phyloP scores from a whole-genome alignment of 2,113 vertebrate genomes.

The Willisornis vidua region DNA sequence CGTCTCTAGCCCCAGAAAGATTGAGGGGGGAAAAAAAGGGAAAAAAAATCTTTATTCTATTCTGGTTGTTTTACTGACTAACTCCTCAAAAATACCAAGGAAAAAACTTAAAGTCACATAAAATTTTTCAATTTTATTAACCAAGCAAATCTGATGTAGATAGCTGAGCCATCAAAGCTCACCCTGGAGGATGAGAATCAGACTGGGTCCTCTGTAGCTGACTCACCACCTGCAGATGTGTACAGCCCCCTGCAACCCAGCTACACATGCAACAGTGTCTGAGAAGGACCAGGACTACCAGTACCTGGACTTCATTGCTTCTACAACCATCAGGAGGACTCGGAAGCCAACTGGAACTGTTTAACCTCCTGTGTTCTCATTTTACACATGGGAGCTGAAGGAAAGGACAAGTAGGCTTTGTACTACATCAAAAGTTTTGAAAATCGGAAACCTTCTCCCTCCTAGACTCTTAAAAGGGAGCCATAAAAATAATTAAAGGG shows the following conservation, averaged over 20 bases:
- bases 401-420: background rate
- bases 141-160: background rate
- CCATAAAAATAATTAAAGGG: background rate
- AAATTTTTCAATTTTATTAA: background rate
- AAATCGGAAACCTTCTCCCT: background rate
- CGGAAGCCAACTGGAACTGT: background rate
- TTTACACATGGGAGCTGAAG: background rate
- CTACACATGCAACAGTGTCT: accelerated
- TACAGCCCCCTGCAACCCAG: background rate
- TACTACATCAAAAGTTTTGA: background rate
- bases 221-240: background rate
- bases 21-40: accelerated
- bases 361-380: background rate
- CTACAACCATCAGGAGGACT: background rate
- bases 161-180: background rate
- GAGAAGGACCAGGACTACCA: background rate
- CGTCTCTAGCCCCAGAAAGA: background rate
- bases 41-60: background rate
- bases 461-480: background rate
- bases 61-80: background rate
- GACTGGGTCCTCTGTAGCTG: background rate
- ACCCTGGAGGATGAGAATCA: background rate
- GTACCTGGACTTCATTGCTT: background rate
- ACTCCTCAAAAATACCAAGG: background rate
- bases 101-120: background rate